These are phyloP conservation scores for Philopotamus ludificatus DNA, from an alignment of 1,140 invertebrate genomes.

Conservation along the genomic window DNA sequence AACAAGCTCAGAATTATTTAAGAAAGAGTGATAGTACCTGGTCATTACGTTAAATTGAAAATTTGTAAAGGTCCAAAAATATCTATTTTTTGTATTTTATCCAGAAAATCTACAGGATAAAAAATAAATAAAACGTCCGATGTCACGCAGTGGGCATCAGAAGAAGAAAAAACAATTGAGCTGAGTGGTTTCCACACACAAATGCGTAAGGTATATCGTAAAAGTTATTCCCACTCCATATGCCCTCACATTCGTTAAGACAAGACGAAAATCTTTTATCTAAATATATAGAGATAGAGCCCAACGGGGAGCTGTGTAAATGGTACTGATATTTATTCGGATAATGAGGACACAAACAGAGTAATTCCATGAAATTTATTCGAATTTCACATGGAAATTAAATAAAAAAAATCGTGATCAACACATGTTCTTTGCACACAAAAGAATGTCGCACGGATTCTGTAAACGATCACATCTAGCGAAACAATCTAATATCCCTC, in stretches of 20 bases:
- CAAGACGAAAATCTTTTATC: background rate
- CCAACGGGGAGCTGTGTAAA: background rate
- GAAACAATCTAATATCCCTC: background rate
- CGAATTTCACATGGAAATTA: too few species aligned
- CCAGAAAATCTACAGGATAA: background rate
- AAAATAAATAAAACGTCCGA: background rate
- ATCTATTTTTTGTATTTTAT: background rate
- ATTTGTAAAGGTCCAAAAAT: background rate
- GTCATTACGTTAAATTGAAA: too few species aligned
- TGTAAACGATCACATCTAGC: background rate
- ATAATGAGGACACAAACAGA: too few species aligned
- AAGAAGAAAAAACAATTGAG: conserved; percentile 6
- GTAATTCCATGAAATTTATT: too few species aligned
- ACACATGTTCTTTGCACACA: too few species aligned
- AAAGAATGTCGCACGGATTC: too few species aligned
- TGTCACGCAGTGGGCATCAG: background rate
- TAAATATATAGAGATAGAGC: background rate
- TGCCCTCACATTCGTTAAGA: background rate
- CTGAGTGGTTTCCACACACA: conserved; percentile 11
- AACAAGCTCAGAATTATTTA: too few species aligned
- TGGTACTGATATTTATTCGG: too few species aligned
- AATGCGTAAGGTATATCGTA: conserved; percentile 7
- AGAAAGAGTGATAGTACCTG: too few species aligned
- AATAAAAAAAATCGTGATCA: too few species aligned
- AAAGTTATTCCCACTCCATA: conserved; percentile 8